Percentiles rank a stretch among this genome's conserved stretches.
Evolutionary conservation across 2,113 vertebrate genomes (phyloP).

Genomic region (Poeciliopsis prolifica): DNA sequence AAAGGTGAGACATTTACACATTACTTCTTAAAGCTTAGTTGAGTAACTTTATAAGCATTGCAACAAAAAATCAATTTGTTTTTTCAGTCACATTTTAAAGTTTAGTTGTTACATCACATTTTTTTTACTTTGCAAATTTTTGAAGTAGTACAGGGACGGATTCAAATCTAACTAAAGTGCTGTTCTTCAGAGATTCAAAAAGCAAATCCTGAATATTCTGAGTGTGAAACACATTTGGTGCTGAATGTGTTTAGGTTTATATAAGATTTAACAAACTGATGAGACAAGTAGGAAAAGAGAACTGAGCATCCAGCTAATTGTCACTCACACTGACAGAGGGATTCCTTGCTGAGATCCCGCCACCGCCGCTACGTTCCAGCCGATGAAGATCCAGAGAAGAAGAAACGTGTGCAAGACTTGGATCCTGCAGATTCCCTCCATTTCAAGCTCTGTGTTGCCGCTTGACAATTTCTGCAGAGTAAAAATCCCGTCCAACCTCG

Average conservation of each 20-base stretch:
- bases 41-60: background rate
- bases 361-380: constrained; percentile 80
- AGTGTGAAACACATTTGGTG: background rate
- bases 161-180: background rate
- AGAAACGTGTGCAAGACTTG: constrained; percentile 69
- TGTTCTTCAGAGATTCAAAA: background rate
- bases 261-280: background rate
- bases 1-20: background rate
- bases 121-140: background rate
- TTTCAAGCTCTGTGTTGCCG: constrained; percentile 52
- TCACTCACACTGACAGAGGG: constrained; percentile 88
- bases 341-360: constrained; percentile 93
- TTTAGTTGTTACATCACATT: background rate
- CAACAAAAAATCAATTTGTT: background rate
- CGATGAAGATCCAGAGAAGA: constrained; percentile 82
- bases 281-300: background rate
- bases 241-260: background rate
- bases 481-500: constrained; percentile 22
- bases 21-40: background rate
- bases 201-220: background rate
- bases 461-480: background rate
- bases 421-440: constrained; percentile 73
- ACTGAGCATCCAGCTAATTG: constrained; percentile 28
- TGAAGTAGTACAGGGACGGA: background rate
- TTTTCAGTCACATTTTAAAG: background rate